These are phyloP conservation scores for Mesochorus sp. DNA, from an alignment of 2,888 invertebrate species.

Conservation along the genomic window DNA sequence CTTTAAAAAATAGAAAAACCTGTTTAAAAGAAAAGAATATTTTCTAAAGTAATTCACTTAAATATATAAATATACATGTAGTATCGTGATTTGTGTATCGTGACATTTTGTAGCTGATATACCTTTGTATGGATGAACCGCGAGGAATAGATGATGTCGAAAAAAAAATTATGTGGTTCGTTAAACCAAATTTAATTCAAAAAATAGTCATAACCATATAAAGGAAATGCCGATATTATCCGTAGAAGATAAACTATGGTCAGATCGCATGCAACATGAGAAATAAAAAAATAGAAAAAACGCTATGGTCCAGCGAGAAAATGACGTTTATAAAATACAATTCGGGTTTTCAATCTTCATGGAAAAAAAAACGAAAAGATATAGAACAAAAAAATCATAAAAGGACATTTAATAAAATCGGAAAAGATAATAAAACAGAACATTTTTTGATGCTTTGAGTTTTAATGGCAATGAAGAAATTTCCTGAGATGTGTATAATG, in stretches of 20 bases:
- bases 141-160: no score
- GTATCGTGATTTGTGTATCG: no score
- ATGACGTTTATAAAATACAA: no score
- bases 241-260: not conserved
- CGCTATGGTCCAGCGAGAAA: no score
- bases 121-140: no score
- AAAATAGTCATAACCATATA: slow-evolving; percentile 51
- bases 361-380: not conserved
- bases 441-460: slow-evolving; percentile 42
- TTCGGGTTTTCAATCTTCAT: no score
- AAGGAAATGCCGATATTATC: slow-evolving; percentile 18
- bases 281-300: no score
- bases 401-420: slow-evolving; percentile 73
- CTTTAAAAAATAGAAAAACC: no score
- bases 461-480: slow-evolving; percentile 15
- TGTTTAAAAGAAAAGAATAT: no score
- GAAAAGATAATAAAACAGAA: slow-evolving; percentile 54
- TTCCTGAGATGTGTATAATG: not conserved
- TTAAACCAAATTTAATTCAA: slow-evolving; percentile 58
- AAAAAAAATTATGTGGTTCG: slow-evolving; percentile 35
- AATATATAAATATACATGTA: no score
- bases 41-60: no score
- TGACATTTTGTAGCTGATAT: no score
- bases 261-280: slow-evolving; percentile 6
- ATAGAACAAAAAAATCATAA: slow-evolving; percentile 64